Base-by-base conservation (phyloP, 2,888 invertebrate genomes). In the Aphrophora alni region DNA sequence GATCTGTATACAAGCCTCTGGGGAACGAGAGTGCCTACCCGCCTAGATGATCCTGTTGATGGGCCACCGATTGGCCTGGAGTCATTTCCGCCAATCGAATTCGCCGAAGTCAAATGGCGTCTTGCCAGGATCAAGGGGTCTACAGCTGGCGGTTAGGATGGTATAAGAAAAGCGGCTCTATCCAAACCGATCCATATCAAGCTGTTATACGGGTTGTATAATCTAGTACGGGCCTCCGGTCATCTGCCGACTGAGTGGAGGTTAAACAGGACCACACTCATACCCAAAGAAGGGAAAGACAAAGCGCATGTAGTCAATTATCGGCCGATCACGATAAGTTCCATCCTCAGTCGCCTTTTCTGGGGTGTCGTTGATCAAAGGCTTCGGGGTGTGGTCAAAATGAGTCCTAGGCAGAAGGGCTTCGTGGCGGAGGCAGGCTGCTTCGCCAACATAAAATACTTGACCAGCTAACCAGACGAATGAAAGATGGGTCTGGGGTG, bases 271-370 rank as follows among this genome's bases (percentile, higher is more conserved):
- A 88, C 87, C 0, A 85, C 85, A 0, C 82, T 87, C 0, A 83
- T 88, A 0, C 86, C 85, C n/a, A 87, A 88, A 75, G 84, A 84
- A 17, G 87, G 86, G 0, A 87, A 87, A 69, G 86, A 87, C 77
- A 86, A n/a, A n/a, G n/a, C n/a, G n/a, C n/a, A n/a, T n/a, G n/a
- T n/a, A n/a, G n/a, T n/a, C n/a, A n/a, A n/a, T 80, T 88, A 86
- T 82, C 77, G 87, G 0, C 87, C 87, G 0, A 85, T 87, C 0
- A 88, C 87, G 0, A 85, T 88, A 0, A 73, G 85, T 2, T 87
- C 86, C 0, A 38, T 88, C 2, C 71, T 87, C 0, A 84, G 85
- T 33, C 77, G 87, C 14, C 12, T 86, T 0, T 87, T 85, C 70
- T 86, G 85, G 77, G 85, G 85, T n/a, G n/a, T n/a, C n/a, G n/a